phyloP scores from a whole-genome alignment of 2,113 vertebrate genomes.

The Callipepla californica region DNA sequence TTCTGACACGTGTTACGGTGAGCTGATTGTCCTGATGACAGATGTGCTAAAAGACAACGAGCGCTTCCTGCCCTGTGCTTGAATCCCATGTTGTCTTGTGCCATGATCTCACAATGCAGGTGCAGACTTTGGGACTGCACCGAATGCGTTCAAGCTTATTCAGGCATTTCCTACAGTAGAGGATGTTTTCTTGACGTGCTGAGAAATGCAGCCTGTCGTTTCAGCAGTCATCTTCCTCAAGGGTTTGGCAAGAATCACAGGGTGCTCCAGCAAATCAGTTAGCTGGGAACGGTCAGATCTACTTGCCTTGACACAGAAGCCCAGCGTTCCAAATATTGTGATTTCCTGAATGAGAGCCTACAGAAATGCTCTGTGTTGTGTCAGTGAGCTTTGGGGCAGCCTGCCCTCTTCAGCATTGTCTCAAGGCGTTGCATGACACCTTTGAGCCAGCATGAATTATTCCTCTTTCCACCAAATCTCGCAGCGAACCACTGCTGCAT shows the following conservation, averaged over 20 bases:
- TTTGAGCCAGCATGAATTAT: neutral
- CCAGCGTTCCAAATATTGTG: rapidly evolving
- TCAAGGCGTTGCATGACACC: neutral
- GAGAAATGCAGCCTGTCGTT: neutral
- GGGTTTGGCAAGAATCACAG: neutral
- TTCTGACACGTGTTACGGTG: neutral
- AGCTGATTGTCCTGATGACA: neutral
- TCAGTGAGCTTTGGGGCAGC: rapidly evolving
- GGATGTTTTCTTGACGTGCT: neutral
- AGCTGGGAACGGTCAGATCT: neutral
- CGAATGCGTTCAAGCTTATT: rapidly evolving
- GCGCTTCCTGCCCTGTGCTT: neutral
- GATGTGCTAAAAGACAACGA: neutral
- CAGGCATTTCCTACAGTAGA: neutral
- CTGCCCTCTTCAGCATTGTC: rapidly evolving
- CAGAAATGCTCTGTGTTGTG: neutral
- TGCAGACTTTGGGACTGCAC: neutral
- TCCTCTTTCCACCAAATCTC: neutral
- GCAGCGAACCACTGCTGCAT: neutral
- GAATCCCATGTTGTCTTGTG: neutral
- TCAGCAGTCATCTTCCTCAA: neutral
- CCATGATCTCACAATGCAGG: neutral
- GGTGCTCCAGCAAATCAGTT: neutral
- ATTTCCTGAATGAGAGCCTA: neutral
- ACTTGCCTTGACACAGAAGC: neutral